A percentile compares a stretch with the other conserved stretches of the same genome.
Evolutionary conservation across 2,113 vertebrate genomes (phyloP).

Genomic region (Poeciliopsis prolifica): DNA sequence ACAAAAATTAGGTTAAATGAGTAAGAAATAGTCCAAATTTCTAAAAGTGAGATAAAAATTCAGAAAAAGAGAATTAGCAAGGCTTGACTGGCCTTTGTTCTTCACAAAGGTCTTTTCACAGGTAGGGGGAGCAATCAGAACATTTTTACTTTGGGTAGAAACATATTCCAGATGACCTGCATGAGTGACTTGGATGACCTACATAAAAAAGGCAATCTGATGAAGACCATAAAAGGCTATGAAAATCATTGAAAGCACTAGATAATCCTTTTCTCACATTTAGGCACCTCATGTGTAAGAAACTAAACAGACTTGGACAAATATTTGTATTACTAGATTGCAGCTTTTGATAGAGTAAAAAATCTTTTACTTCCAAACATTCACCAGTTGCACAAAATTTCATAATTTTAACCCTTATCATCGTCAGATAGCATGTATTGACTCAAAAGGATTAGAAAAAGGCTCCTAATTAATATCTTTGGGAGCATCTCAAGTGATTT

Average conservation of each 20-base stretch:
- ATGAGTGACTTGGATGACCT: neutral
- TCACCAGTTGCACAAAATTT: neutral
- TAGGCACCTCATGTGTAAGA: neutral
- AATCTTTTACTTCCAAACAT: neutral
- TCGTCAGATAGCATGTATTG: neutral
- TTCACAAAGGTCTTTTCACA: neutral
- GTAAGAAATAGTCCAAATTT: no score
- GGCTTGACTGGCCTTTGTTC: neutral
- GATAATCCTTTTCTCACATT: neutral
- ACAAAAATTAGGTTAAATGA: no score
- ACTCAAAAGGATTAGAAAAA: neutral
- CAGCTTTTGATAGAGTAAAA: neutral
- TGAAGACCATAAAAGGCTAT: neutral
- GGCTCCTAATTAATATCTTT: slow-evolving; percentile 7
- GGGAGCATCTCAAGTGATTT: slow-evolving; percentile 12
- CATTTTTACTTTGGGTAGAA: no score
- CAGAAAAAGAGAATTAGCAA: no score
- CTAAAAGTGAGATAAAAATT: no score
- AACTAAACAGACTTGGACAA: neutral
- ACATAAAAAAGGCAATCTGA: neutral
- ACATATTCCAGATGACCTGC: neutral
- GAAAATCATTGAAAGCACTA: neutral
- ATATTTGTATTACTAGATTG: neutral
- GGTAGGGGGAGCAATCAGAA: neutral
- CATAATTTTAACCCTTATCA: neutral